phyloP scores from a whole-genome alignment of 2,797 vertebrate genomes.

The Sebastolobus altivelis region DNA sequence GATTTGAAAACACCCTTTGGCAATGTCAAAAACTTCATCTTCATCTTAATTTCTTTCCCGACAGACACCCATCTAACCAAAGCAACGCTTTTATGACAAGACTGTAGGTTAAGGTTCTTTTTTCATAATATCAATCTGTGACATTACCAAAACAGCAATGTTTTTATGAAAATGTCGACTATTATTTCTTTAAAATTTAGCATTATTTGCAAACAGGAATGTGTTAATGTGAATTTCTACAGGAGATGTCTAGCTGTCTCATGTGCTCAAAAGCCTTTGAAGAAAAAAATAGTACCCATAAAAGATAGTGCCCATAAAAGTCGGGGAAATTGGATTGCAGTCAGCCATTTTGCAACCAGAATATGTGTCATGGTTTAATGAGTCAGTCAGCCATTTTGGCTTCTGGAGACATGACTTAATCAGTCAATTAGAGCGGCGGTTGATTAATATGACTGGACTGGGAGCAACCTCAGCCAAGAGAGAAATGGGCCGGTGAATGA shows the following conservation, averaged over 20 bases:
- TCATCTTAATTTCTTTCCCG: neutral
- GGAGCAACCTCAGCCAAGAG: conserved; percentile 68
- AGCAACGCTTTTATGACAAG: neutral
- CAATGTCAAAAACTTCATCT: neutral
- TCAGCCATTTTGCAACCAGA: conserved; percentile 67
- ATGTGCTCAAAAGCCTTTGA: conserved; percentile 14
- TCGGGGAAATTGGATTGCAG: conserved; percentile 39
- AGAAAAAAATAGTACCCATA: neutral
- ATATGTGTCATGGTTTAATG: conserved; percentile 66
- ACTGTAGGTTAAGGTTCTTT: neutral
- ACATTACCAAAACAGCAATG: neutral
- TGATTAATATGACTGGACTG: conserved; percentile 77
- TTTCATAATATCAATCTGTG: neutral
- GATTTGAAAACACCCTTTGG: neutral
- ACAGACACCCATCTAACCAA: neutral
- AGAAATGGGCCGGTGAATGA: conserved; percentile 72
- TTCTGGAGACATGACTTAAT: conserved; percentile 69
- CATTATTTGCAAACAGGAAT: neutral
- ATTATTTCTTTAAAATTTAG: neutral
- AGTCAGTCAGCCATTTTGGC: conserved; percentile 76
- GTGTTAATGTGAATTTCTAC: neutral
- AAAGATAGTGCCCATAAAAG: conserved; percentile 47
- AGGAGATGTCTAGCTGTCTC: neutral
- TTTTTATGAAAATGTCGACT: neutral
- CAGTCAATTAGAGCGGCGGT: conserved; percentile 72